phyloP scores from a whole-genome alignment of 2,888 invertebrate species.

The Lamproptera curius region DNA sequence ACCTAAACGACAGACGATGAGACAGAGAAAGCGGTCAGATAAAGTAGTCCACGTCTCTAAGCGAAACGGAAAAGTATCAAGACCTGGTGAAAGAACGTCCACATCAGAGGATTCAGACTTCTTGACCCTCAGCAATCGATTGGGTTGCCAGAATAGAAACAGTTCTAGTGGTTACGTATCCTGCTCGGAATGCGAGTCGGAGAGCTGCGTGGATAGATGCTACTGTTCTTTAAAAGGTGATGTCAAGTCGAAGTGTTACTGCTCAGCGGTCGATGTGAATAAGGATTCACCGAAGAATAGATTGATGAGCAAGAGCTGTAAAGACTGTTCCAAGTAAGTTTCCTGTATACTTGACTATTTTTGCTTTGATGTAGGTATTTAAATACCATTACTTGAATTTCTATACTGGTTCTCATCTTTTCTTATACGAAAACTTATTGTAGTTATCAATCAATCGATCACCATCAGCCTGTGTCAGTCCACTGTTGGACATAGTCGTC shows the following conservation, averaged over 20 bases:
- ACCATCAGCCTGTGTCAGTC: too few species aligned
- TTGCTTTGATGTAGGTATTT: too few species aligned
- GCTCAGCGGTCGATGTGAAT: constrained; percentile 73
- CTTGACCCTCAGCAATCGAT: constrained; percentile 75
- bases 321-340: constrained; percentile 68
- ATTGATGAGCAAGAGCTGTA: constrained; percentile 56
- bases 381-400: too few species aligned
- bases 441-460: too few species aligned
- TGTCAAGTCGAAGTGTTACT: constrained; percentile 80
- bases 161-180: constrained; percentile 88
- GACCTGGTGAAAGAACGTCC: constrained; percentile 78
- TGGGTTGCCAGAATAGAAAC: constrained; percentile 79
- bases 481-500: too few species aligned
- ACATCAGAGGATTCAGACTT: constrained; percentile 81
- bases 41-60: constrained; percentile 62
- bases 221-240: constrained; percentile 87
- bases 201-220: constrained; percentile 91
- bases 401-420: too few species aligned
- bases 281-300: constrained; percentile 55
- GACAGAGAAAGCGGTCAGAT: constrained; percentile 62
- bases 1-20: constrained; percentile 60
- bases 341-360: too few species aligned
- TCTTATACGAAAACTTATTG: too few species aligned
- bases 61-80: constrained; percentile 63
- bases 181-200: constrained; percentile 93